Evolutionary conservation across 37 sponge, comb jelly and placozoan species (phyloP), one percentile per base, ranked within the genome.

Genomic region (Mnemiopsis leidyi): DNA sequence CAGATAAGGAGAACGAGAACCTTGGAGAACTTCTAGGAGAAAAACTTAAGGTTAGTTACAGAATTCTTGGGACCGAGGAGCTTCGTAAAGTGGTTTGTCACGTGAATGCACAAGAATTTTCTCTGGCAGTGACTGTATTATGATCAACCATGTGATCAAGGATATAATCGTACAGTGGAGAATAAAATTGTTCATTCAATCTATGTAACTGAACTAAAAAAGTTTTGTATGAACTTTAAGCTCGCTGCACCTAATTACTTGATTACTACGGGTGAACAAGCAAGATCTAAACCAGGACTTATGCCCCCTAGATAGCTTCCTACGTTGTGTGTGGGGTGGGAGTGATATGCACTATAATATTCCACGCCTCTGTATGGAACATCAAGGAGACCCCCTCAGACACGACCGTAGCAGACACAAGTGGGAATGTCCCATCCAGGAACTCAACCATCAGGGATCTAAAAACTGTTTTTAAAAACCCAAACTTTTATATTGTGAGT

Each of bases 301-400:
- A n/a, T n/a, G n/a, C n/a, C n/a, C n/a, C n/a, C n/a, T 25, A 71
- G 75, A 71, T 29, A 71, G 75, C 75, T 29, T 71, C 75, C 75
- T 71, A 71, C 75, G 75, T 71, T 5, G 75, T 71, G 25, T 7
- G 25, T n/a, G 30, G 25, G 5, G n/a, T 71, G 5, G 75, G 75
- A 71, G 75, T 71, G 5, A n/a, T 71, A n/a, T 71, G 75, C 75
- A 71, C 75, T 71, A 28, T 28, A 71, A 25, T 71, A 13, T 71
- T 71, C n/a, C 75, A 71, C 30, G 75, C 75, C n/a, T 71, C 75
- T 29, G 75, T 71, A 13, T 71, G 75, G 75, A 71, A 71, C 75
- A 23, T 71, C 5, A 18, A 71, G 3, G 75, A 71, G 25, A 28
- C 5, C 25, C 5, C 5, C 5, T 23, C 75, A 29, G 30, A n/a